Percentiles rank a stretch among this genome's conserved stretches.
Conservation (phyloP, 2,797 vertebrate genomes). For the Gambusia yucatana region DNA sequence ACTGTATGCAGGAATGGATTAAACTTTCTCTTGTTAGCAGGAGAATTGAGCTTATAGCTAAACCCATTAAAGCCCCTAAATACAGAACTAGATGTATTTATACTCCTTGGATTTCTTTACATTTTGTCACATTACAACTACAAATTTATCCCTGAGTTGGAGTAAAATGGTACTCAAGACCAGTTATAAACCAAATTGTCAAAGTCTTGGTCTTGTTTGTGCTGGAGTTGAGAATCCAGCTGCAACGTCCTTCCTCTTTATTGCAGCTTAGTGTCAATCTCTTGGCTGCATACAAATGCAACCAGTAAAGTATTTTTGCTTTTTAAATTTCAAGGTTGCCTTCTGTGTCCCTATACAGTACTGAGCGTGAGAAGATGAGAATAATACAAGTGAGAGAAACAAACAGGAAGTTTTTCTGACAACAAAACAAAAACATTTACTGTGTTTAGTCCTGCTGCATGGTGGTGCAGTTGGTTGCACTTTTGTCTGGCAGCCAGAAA, state of each 20-base stretch:
- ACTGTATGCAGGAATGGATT: slow-evolving; percentile 3
- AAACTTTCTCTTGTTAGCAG: slow-evolving; percentile 3
- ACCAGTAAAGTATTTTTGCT: background rate
- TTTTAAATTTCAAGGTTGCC: background rate
- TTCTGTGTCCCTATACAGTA: background rate
- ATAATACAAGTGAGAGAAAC: background rate
- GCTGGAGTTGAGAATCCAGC: background rate
- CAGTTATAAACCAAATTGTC: background rate
- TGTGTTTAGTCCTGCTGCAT: background rate
- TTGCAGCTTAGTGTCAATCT: background rate
- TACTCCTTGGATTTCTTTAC: background rate
- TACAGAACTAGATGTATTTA: background rate
- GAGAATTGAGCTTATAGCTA: slow-evolving; percentile 10
- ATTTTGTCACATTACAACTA: background rate
- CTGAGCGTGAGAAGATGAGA: background rate
- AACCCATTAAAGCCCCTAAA: background rate
- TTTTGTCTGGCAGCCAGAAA: background rate
- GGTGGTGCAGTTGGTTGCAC: background rate
- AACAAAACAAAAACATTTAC: background rate
- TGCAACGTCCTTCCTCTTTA: background rate
- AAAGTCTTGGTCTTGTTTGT: background rate
- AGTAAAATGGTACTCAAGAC: background rate
- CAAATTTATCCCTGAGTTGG: background rate
- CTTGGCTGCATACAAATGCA: background rate
- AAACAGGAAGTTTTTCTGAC: background rate